Conservation (phyloP, 2,888 invertebrate genomes). For the Latheticus oryzae region DNA sequence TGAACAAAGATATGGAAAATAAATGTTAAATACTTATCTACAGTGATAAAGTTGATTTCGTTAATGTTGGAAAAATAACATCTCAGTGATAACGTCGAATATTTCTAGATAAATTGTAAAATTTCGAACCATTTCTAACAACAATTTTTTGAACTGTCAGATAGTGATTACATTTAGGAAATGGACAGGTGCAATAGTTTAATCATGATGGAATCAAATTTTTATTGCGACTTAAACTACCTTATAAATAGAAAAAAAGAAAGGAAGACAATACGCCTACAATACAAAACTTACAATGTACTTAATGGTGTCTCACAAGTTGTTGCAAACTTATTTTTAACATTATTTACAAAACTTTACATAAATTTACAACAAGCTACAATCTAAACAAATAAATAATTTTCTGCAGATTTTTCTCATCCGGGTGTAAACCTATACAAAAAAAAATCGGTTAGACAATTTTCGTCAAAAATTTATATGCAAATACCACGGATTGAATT, state of each 20-base stretch:
- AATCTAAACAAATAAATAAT: conserved; percentile 15
- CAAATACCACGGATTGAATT: conserved; percentile 8
- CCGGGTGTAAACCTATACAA: conserved; percentile 13
- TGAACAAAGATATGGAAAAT: conserved; percentile 86
- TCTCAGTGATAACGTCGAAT: too few species aligned
- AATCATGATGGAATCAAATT: too few species aligned
- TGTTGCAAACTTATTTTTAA: conserved; percentile 20
- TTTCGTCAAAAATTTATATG: too few species aligned
- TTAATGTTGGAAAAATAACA: too few species aligned
- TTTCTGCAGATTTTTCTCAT: background rate
- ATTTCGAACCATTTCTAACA: too few species aligned
- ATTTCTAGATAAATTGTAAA: too few species aligned
- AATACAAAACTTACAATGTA: conserved; percentile 24
- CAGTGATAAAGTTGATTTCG: background rate
- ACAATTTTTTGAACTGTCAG: too few species aligned
- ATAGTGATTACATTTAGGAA: too few species aligned
- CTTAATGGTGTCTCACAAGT: conserved; percentile 14
- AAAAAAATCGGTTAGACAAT: too few species aligned
- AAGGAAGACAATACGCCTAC: conserved; percentile 30
- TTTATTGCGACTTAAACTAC: conserved; percentile 17
- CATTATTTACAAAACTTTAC: conserved; percentile 24
- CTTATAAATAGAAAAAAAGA: too few species aligned
- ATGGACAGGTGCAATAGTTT: too few species aligned
- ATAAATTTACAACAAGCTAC: conserved; percentile 21
- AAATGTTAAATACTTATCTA: conserved; percentile 57